phyloP scores from a whole-genome alignment of 30 jellyfish, hydroid and myxozoan genomes.

The Pelagia noctiluca region DNA sequence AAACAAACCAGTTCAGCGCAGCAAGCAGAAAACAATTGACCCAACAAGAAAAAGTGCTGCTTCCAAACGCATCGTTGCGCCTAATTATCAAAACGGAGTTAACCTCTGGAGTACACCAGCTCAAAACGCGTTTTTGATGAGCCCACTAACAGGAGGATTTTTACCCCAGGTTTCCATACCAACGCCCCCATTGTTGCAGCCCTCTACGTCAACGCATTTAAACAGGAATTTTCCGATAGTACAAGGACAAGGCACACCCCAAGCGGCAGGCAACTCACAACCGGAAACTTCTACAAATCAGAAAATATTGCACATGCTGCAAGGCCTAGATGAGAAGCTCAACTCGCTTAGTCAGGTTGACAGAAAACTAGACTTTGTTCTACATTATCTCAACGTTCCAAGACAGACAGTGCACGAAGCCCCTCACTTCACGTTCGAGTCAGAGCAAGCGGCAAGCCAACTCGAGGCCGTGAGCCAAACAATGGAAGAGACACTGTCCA shows the following conservation, averaged over 20 bases:
- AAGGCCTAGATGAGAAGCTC: constrained; percentile 28
- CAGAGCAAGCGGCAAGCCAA: constrained; percentile 51
- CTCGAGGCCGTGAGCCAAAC: constrained; percentile 29
- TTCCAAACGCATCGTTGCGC: constrained; percentile 26
- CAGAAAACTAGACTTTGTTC: constrained; percentile 53
- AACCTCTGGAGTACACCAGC: constrained; percentile 46
- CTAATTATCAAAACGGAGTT: constrained; percentile 32
- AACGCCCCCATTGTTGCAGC: constrained; percentile 43
- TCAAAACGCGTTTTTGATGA: constrained; percentile 54
- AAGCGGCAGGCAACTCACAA: constrained; percentile 18
- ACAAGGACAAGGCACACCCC: constrained; percentile 13
- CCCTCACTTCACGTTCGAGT: constrained; percentile 32
- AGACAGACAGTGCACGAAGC: constrained; percentile 37
- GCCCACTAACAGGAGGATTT: constrained; percentile 59
- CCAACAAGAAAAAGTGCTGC: constrained; percentile 15
- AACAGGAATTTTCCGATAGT: constrained; percentile 27
- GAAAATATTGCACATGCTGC: constrained; percentile 27
- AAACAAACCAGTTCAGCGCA: constrained; percentile 9
- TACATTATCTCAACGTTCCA: constrained; percentile 51
- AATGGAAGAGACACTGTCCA: constrained; percentile 20
- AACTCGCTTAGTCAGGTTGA: constrained; percentile 29
- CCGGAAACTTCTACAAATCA: constrained; percentile 21
- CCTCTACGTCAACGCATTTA: constrained; percentile 14
- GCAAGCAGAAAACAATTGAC: constrained; percentile 13
- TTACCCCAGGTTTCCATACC: constrained; percentile 65